A percentile compares a stretch with the other conserved stretches of the same genome.
Conservation (phyloP, 2,113 vertebrate genomes). For the Australoheros scitulus region DNA sequence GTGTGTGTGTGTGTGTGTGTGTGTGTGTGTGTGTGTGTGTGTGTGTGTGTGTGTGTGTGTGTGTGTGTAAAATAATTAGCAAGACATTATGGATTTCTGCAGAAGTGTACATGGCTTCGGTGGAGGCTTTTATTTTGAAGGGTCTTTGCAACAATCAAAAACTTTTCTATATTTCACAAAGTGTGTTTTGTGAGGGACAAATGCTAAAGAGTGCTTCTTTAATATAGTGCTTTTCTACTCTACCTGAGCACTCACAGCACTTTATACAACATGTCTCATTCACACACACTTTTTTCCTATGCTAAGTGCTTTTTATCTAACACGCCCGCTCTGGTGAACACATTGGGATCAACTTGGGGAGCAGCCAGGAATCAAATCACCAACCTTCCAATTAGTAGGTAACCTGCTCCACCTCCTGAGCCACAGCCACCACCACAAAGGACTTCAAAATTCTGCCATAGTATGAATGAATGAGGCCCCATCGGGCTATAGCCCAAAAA, state of each 20-base stretch:
- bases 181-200: background rate
- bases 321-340: too few relatives aligned
- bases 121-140: background rate
- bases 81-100: background rate
- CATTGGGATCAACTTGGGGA: too few relatives aligned
- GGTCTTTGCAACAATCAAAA: background rate
- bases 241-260: too few relatives aligned
- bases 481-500: background rate
- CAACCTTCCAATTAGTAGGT: too few relatives aligned
- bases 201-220: background rate
- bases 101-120: background rate
- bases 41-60: background rate
- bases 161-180: background rate
- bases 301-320: too few relatives aligned
- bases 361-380: too few relatives aligned
- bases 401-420: too few relatives aligned
- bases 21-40: background rate
- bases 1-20: background rate
- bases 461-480: background rate
- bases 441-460: too few relatives aligned
- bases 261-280: too few relatives aligned
- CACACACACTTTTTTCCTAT: too few relatives aligned
- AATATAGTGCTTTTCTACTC: too few relatives aligned
- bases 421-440: too few relatives aligned
- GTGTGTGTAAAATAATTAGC: background rate